Conservation (phyloP, 2,797 vertebrate species). For the Pseudopleuronectes americanus region DNA sequence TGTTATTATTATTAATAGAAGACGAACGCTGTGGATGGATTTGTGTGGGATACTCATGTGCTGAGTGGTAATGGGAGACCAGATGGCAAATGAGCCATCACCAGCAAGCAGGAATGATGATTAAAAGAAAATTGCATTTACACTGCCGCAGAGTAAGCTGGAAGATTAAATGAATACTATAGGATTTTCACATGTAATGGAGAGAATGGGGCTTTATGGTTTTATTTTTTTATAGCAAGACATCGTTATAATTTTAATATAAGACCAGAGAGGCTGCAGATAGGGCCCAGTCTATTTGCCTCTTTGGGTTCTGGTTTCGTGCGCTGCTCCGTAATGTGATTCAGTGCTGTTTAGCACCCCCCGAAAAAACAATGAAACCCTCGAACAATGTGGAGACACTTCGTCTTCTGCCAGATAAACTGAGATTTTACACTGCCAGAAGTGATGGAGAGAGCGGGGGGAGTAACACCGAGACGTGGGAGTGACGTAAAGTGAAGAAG, state of each 20-base stretch:
- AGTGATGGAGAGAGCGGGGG: constrained; percentile 53
- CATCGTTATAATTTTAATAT: background rate
- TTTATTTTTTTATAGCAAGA: background rate
- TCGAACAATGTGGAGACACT: constrained; percentile 35
- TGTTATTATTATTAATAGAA: constrained; percentile 7
- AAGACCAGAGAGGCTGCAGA: background rate
- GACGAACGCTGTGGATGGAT: constrained; percentile 20
- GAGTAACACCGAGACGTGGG: constrained; percentile 33
- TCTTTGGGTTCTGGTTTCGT: constrained; percentile 4
- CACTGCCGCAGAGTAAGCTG: background rate
- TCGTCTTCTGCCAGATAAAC: constrained; percentile 45
- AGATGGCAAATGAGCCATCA: constrained; percentile 49
- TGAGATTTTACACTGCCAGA: constrained; percentile 53
- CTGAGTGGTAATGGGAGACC: constrained; percentile 16
- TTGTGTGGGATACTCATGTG: background rate
- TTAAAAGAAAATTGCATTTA: constrained; percentile 44
- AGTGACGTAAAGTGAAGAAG: constrained; percentile 32
- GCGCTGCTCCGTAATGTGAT: background rate
- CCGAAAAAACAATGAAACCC: constrained; percentile 21
- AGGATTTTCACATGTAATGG: background rate
- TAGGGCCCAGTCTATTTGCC: constrained; percentile 14
- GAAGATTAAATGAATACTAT: constrained; percentile 10
- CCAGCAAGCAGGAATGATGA: constrained; percentile 29
- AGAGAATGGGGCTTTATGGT: constrained; percentile 3
- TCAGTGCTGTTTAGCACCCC: too few species aligned